These are phyloP conservation scores for Pectinophora gossypiella DNA, from an alignment of 1,140 invertebrate genomes.

Conservation along the genomic window DNA sequence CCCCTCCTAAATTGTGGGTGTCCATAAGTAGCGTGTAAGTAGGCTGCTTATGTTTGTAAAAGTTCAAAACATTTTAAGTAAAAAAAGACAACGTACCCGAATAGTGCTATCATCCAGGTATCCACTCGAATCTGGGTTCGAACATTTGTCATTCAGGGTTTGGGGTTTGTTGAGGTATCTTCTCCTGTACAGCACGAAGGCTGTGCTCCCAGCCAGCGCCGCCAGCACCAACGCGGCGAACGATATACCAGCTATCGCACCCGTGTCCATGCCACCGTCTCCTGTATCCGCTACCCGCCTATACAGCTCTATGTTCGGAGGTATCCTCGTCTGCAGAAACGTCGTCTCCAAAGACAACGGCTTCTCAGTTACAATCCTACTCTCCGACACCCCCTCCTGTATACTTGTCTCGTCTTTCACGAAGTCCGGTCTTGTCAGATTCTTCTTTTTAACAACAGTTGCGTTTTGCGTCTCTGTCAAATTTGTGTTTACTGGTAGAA, in stretches of 20 bases:
- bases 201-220: conserved; percentile 80
- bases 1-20: no score
- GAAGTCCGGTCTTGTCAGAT: conserved; percentile 51
- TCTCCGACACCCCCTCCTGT: conserved; percentile 47
- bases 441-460: conserved; percentile 20
- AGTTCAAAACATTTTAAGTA: no score
- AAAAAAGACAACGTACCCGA: conserved; percentile 83
- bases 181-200: conserved; percentile 85
- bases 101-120: conserved; percentile 93
- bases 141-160: conserved; percentile 86
- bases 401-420: conserved; percentile 41
- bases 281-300: conserved; percentile 46
- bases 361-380: conserved; percentile 66
- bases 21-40: no score
- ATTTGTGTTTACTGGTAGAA: conserved; percentile 3
- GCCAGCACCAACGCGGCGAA: conserved; percentile 81
- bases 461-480: conserved; percentile 10
- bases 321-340: conserved; percentile 55
- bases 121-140: conserved; percentile 90
- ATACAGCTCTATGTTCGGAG: conserved; percentile 59
- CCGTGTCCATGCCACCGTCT: conserved; percentile 77
- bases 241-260: conserved; percentile 83
- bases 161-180: conserved; percentile 88
- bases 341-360: conserved; percentile 59
- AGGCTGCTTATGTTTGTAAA: no score